These are phyloP conservation scores for Delphinapterus leucas DNA, from an alignment of 2,113 vertebrate genomes.

Conservation along the genomic window DNA sequence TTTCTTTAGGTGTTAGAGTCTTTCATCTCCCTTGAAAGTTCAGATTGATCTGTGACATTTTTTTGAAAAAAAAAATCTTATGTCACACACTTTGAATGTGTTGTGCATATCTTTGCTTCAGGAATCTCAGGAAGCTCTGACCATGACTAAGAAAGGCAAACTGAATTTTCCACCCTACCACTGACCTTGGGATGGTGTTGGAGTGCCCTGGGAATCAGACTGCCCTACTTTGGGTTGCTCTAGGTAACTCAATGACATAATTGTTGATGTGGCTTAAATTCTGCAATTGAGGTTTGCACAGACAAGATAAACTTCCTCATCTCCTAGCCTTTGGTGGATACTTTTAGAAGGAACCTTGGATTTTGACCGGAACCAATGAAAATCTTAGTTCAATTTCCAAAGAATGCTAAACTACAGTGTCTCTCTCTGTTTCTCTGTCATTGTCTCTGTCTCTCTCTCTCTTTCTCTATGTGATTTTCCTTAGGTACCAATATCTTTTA, in stretches of 20 bases:
- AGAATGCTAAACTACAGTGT: rapidly evolving
- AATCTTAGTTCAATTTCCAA: neutral
- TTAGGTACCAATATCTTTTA: neutral
- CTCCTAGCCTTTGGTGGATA: neutral
- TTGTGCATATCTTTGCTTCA: slow-evolving; percentile 67
- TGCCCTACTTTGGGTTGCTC: neutral
- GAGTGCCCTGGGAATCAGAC: neutral
- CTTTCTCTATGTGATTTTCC: neutral
- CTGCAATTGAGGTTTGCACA: neutral
- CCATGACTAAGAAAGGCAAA: slow-evolving; percentile 32
- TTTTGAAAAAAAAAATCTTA: slow-evolving; percentile 1
- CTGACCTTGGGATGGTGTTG: neutral
- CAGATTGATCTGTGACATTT: slow-evolving; percentile 73
- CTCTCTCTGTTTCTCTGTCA: rapidly evolving
- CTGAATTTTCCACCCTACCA: neutral
- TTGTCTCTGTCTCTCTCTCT: neutral
- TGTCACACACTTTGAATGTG: slow-evolving; percentile 69
- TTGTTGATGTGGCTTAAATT: neutral
- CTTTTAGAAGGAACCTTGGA: neutral
- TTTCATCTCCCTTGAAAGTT: slow-evolving; percentile 75
- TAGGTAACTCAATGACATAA: neutral
- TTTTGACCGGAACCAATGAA: neutral
- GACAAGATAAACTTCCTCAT: neutral
- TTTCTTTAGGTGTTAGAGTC: slow-evolving; percentile 74
- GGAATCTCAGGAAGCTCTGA: neutral